These are phyloP conservation scores for Zeuzera pyrina DNA, from an alignment of 2,888 invertebrate genomes.

Conservation along the genomic window DNA sequence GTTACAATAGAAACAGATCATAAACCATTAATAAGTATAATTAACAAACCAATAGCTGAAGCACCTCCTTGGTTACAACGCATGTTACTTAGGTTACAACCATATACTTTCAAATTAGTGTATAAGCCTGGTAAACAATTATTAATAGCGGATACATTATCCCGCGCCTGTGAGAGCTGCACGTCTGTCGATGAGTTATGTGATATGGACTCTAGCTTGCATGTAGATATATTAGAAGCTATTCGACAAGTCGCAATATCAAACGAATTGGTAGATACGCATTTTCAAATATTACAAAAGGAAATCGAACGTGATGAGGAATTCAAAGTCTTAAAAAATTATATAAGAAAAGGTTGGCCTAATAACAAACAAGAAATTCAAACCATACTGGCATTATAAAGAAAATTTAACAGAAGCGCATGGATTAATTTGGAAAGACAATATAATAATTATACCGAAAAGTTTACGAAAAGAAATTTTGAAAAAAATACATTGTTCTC, in stretches of 20 bases:
- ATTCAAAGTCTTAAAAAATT: too few relatives aligned
- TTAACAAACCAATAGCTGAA: constrained; percentile 12
- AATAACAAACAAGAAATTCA: constrained; percentile 4
- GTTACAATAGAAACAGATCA: too few relatives aligned
- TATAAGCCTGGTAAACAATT: constrained; percentile 18
- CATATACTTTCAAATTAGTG: constrained; percentile 13
- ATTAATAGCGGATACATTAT: constrained; percentile 17
- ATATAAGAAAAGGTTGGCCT: constrained; percentile 10
- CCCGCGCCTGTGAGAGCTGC: constrained; percentile 7
- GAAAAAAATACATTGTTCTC: too few relatives aligned
- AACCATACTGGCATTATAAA: too few relatives aligned
- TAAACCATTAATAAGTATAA: constrained; percentile 9
- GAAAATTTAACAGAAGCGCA: constrained; percentile 8
- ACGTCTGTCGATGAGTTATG: constrained; percentile 3
- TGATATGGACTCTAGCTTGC: not conserved
- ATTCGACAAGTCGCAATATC: constrained; percentile 6
- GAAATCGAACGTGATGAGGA: constrained; percentile 7
- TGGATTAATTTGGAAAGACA: constrained; percentile 15
- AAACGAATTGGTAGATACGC: constrained; percentile 9
- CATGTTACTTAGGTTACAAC: constrained; percentile 17
- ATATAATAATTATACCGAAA: too few relatives aligned
- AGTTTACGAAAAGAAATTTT: too few relatives aligned
- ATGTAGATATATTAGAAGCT: constrained; percentile 4
- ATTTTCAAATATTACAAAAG: constrained; percentile 11
- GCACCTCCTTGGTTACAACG: constrained; percentile 14